These are phyloP conservation scores for Cepaea hortensis DNA, from an alignment of 2,888 invertebrate species.

Conservation along the genomic window DNA sequence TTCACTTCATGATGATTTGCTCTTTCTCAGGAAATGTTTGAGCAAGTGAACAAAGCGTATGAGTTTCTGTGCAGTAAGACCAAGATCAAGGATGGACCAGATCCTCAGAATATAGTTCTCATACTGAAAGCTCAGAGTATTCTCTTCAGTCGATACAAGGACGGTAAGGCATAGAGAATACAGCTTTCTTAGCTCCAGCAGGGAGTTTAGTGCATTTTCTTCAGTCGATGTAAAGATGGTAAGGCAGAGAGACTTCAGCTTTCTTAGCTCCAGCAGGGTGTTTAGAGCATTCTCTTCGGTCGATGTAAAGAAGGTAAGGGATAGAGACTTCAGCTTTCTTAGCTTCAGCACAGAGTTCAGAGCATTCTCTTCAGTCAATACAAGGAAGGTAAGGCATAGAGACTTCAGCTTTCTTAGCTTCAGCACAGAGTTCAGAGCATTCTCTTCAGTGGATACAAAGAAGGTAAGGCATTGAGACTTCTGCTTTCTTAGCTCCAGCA, in stretches of 20 bases:
- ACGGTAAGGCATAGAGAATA: slow-evolving; percentile 80
- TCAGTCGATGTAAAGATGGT: slow-evolving; percentile 92
- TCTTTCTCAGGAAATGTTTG: slow-evolving; percentile 88
- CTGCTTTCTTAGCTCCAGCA: too few relatives aligned
- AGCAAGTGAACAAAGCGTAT: slow-evolving; percentile 97
- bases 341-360: slow-evolving; percentile 81
- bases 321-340: slow-evolving; percentile 36
- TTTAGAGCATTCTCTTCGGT: slow-evolving; percentile 82
- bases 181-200: too few relatives aligned
- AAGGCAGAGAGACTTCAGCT: slow-evolving; percentile 55
- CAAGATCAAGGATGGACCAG: slow-evolving; percentile 83
- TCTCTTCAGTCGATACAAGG: slow-evolving; percentile 91
- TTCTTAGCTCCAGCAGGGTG: slow-evolving; percentile 69
- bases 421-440: too few relatives aligned
- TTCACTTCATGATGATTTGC: not conserved
- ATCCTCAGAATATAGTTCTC: slow-evolving; percentile 86
- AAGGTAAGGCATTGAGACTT: too few relatives aligned
- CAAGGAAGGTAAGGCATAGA: slow-evolving; percentile 52
- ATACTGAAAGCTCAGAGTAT: slow-evolving; percentile 94
- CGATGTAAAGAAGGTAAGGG: slow-evolving; percentile 44
- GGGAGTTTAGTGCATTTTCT: slow-evolving; percentile 92
- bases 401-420: too few relatives aligned
- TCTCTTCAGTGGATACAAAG: too few relatives aligned
- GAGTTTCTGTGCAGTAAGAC: slow-evolving; percentile 96
- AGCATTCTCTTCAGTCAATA: slow-evolving; percentile 77